Evolutionary conservation across 2,888 invertebrate species (phyloP).

Genomic region (Ceramica pisi): DNA sequence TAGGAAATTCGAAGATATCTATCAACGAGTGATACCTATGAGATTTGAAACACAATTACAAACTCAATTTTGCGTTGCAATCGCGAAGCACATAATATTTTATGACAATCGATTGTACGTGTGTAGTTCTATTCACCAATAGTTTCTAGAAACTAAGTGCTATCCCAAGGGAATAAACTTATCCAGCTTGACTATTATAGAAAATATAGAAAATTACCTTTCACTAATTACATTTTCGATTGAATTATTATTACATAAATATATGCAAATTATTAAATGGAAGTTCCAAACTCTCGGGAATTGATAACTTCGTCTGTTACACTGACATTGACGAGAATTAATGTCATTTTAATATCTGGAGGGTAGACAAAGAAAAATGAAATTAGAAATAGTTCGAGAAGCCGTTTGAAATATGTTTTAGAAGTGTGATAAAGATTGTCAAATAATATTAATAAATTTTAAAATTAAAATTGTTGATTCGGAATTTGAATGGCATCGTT

Average conservation of each 20-base stretch:
- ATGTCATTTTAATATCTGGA: slow-evolving; percentile 52
- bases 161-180: slow-evolving; percentile 19
- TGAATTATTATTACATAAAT: slow-evolving; percentile 54
- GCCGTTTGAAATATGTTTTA: slow-evolving; percentile 14
- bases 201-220: slow-evolving; percentile 29
- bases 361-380: slow-evolving; percentile 42
- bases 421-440: neutral
- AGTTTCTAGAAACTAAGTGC: slow-evolving; percentile 20
- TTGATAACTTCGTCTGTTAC: slow-evolving; percentile 46
- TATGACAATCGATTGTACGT: neutral
- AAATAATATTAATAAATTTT: slow-evolving; percentile 2
- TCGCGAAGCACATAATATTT: neutral
- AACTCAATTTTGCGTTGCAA: neutral
- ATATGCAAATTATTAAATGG: slow-evolving; percentile 57
- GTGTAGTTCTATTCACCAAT: neutral
- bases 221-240: slow-evolving; percentile 43
- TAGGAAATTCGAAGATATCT: neutral
- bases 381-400: slow-evolving; percentile 28
- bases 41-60: neutral
- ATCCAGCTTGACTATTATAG: slow-evolving; percentile 2
- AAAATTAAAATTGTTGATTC: neutral
- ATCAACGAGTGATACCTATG: neutral
- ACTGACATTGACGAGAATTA: slow-evolving; percentile 57
- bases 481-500: neutral
- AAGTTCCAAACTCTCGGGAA: slow-evolving; percentile 54